Base-by-base conservation (phyloP, 1,140 invertebrate genomes). In the Drosophila sucinea region DNA sequence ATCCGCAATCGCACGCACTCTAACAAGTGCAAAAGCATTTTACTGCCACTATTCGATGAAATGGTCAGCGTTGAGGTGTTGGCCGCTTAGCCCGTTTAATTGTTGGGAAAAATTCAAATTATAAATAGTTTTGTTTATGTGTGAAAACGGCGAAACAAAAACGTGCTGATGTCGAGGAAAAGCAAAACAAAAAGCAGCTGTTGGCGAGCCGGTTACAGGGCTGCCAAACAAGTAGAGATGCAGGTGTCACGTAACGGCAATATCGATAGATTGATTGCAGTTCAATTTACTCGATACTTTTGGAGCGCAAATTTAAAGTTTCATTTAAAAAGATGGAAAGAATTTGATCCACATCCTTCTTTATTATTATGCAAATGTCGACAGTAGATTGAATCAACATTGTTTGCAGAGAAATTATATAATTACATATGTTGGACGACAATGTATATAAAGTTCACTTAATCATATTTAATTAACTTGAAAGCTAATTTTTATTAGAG, bases 121-220 rank as follows among this genome's bases (percentile, higher is more conserved):
- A 77, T 25, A 77, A 71, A 77, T 77, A 77, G 75, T 35, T 77
- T 77, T 77, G 75, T 77, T 77, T 77, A 77, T 77, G 67, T 61
- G 67, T 47, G 60, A 41, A 41, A 41, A 27, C 2, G 23, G 25
- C 60, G 25, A 6, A 41, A 27, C 5, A 17, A 47, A 40, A 77
- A 77, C 70, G 60, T 66, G 40, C 32, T 33, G 30, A 70, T 77
- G 77, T 58, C 74, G 47, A 40, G 33, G 35, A 6, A 65, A 60
- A 44, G 10, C 60, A 62, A 77, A 77, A 77, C 74, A 77, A 70
- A 77, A 71, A 56, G 5, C 74, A 77, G 73, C 60, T 77, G 44
- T 3, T 2, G 7, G 7, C 7, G 8, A 10, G 44, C 44, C 44
- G 44, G 44, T 51, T 0, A 0, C 44, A 51, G 44, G 44, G 57